phyloP scores from a whole-genome alignment of 2,888 invertebrate genomes.

The Lampropteryx suffumata region DNA sequence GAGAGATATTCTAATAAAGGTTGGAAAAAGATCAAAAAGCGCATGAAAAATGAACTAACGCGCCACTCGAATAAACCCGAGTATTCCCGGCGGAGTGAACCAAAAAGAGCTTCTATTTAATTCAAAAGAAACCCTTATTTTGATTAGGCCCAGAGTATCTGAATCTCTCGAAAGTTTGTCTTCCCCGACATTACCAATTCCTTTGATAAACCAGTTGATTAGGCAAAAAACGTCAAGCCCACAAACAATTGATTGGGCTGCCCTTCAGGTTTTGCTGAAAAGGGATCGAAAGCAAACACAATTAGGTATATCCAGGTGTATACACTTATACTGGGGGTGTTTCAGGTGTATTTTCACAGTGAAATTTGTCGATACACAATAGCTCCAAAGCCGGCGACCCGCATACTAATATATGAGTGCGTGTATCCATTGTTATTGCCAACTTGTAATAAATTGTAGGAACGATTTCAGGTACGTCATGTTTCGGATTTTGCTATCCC shows the following conservation, averaged over 20 bases:
- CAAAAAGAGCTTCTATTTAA: not conserved
- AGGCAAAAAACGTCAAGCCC: conserved; percentile 26
- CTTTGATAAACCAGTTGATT: conserved; percentile 17
- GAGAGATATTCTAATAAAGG: too few species aligned
- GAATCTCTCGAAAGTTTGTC: not conserved
- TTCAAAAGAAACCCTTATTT: not conserved
- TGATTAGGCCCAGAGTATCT: conserved; percentile 2
- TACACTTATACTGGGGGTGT: conserved; percentile 22
- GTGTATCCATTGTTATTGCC: conserved; percentile 33
- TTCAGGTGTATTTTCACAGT: conserved; percentile 51
- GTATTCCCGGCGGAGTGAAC: too few species aligned
- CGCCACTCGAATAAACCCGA: too few species aligned
- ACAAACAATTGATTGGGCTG: conserved; percentile 27
- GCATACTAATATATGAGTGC: conserved; percentile 53
- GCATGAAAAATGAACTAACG: too few species aligned
- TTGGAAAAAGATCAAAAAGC: too few species aligned
- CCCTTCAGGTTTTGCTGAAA: conserved; percentile 23
- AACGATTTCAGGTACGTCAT: not conserved
- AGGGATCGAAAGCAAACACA: conserved; percentile 48
- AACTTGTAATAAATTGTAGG: not conserved
- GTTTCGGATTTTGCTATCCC: not conserved
- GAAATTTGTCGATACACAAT: conserved; percentile 63
- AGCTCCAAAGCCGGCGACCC: conserved; percentile 43
- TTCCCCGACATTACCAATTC: conserved; percentile 10
- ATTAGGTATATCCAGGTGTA: conserved; percentile 34